Evolutionary conservation across 2,113 vertebrate species (phyloP), one percentile per base, ranked within the genome.

Genomic region (Pipra filicauda): DNA sequence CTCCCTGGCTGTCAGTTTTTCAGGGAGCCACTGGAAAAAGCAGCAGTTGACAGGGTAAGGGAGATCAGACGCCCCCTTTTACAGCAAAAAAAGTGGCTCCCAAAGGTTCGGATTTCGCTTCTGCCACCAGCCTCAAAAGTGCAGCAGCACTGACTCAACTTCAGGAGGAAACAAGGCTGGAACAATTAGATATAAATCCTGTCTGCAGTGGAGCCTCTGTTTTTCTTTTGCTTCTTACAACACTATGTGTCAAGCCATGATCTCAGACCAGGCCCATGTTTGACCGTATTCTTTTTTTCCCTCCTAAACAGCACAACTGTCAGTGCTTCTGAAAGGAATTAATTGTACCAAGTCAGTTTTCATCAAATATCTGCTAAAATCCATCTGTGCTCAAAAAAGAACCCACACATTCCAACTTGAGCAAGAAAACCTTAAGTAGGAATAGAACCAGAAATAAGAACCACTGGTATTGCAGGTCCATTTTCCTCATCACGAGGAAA

Each of bases 1-100:
- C 93, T 96, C 57, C 78, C 73, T 88, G 90, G 83, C 92, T 97
- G 90, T 84, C 92, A 93, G 85, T 17, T 84, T 82, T 86, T 69
- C 85, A 93, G 65, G 5, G 69, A 95, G 95, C 65, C 11, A 5
- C 88, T 96, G 91, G 88, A 93, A 95, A 94, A 94, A 93, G 48
- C 82, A 75, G 48, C 52, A 6, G 72, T 74, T 46, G 57, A 75
- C 69, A 65, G 61, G 1, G 26, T 39, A 37, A 83, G 65, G 85
- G 62, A 81, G 83, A 91, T 96, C 90, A 91, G 93, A 88, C 49
- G 41, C 82, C 65, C 72, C 73, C 33, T 73, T 90, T 69, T 52
- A 37, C 93, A 80, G 58, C 26, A n/a, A 61, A 54, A 69, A 33
- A 70, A 35, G 14, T 31, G 0, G 0, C 30, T 91, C 51, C 43